phyloP scores from a whole-genome alignment of 1,140 invertebrate species.

The Solen grandis region DNA sequence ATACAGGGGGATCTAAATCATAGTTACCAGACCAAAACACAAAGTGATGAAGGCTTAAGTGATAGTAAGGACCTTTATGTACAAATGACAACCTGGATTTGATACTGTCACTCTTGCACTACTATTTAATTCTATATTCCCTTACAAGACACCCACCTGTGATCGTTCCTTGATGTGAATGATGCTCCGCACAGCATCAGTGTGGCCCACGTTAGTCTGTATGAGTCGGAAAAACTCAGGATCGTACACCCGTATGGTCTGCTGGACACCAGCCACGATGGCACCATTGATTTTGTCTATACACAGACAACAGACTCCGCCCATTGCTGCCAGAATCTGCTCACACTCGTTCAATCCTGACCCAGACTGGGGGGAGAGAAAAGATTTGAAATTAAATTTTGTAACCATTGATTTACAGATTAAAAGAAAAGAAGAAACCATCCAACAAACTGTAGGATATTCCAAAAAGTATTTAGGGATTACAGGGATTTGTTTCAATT shows the following conservation, averaged over 20 bases:
- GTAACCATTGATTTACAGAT: background rate
- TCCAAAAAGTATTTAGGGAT: too few relatives aligned
- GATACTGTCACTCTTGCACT: too few relatives aligned
- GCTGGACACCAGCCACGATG: conserved; percentile 77
- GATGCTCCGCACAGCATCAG: conserved; percentile 76
- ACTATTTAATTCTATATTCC: too few relatives aligned
- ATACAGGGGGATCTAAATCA: too few relatives aligned
- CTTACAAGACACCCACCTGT: too few relatives aligned
- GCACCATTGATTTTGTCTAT: conserved; percentile 77
- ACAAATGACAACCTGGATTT: too few relatives aligned
- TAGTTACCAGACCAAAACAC: too few relatives aligned
- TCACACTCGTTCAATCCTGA: conserved; percentile 78
- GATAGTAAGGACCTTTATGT: too few relatives aligned
- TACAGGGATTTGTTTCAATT: too few relatives aligned
- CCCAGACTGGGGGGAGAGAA: conserved; percentile 66
- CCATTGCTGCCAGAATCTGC: conserved; percentile 72
- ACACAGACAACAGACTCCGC: conserved; percentile 73
- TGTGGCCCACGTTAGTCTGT: conserved; percentile 79
- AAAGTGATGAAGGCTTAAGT: too few relatives aligned
- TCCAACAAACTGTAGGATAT: too few relatives aligned
- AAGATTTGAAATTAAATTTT: background rate
- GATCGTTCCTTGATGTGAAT: conserved; percentile 79
- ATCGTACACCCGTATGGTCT: conserved; percentile 79
- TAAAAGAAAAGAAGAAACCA: too few relatives aligned
- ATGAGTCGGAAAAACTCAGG: conserved; percentile 75